Percentiles rank a stretch among this genome's conserved stretches.
These are phyloP conservation scores for Microtus montanus DNA, from an alignment of 2,113 vertebrate genomes.

Conservation along the genomic window DNA sequence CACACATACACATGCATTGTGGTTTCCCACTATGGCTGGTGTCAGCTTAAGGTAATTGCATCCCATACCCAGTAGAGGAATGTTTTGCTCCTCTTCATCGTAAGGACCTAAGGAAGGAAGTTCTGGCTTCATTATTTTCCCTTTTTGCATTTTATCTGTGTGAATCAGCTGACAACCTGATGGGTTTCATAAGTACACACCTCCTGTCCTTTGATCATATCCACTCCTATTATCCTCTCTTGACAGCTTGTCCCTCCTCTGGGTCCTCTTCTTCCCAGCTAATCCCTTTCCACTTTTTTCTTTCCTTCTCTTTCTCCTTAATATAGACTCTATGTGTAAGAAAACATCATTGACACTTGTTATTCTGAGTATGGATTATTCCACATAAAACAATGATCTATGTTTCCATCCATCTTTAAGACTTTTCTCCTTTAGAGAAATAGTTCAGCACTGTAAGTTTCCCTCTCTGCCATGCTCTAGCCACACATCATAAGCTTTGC, in stretches of 20 bases:
- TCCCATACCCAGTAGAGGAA: neutral
- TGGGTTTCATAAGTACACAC: neutral
- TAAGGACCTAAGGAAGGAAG: neutral
- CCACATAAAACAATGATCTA: neutral
- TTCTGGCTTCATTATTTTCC: neutral
- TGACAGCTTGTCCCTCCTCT: neutral
- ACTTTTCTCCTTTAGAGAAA: neutral
- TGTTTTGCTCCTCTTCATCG: neutral
- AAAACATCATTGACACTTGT: neutral
- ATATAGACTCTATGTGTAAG: neutral
- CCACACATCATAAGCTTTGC: neutral
- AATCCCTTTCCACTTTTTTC: neutral
- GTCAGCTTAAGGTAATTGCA: neutral
- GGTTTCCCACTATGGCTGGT: neutral
- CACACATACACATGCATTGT: neutral
- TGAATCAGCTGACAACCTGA: neutral
- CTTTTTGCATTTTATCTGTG: neutral
- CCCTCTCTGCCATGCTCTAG: neutral
- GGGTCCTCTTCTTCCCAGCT: neutral
- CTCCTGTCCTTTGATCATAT: neutral
- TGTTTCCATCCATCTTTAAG: too few relatives aligned
- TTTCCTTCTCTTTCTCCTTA: neutral
- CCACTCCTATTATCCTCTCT: too few relatives aligned
- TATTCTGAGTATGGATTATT: neutral
- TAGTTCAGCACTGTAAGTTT: neutral